Percentiles rank a stretch among this genome's conserved stretches.
Evolutionary conservation across 2,888 invertebrate species (phyloP).

Genomic region (Megamerina dolium): DNA sequence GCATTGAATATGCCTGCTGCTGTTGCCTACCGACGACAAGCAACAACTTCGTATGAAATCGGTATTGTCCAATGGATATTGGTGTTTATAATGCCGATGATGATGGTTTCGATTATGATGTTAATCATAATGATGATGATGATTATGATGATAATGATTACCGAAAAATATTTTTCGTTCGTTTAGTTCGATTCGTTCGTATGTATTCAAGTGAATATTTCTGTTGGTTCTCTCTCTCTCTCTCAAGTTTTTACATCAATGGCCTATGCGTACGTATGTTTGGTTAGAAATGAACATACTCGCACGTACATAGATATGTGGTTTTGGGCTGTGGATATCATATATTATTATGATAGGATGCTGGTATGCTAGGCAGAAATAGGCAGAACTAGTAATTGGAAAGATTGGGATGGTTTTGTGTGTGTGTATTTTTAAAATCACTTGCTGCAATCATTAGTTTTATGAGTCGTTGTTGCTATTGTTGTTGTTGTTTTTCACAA

Average conservation of each 20-base stretch:
- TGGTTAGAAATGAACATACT: neutral
- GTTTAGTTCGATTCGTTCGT: no score
- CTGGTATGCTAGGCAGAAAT: neutral
- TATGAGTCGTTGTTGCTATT: neutral
- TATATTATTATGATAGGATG: no score
- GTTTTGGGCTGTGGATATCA: no score
- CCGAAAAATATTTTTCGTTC: constrained; percentile 5
- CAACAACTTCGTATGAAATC: no score
- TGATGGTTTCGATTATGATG: neutral
- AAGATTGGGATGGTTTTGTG: no score
- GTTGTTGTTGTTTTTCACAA: no score
- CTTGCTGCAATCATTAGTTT: constrained; percentile 3
- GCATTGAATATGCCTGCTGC: no score
- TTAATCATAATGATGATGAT: neutral
- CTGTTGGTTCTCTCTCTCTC: no score
- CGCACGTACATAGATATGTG: no score
- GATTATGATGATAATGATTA: constrained; percentile 3
- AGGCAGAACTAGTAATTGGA: no score
- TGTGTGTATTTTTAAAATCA: neutral
- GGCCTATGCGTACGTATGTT: neutral
- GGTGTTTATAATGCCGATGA: constrained; percentile 3
- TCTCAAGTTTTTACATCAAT: neutral
- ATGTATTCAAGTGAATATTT: no score
- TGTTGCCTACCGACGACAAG: no score
- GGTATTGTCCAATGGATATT: neutral